phyloP scores from a whole-genome alignment of 2,888 invertebrate genomes.

The Cheilosia variabilis region DNA sequence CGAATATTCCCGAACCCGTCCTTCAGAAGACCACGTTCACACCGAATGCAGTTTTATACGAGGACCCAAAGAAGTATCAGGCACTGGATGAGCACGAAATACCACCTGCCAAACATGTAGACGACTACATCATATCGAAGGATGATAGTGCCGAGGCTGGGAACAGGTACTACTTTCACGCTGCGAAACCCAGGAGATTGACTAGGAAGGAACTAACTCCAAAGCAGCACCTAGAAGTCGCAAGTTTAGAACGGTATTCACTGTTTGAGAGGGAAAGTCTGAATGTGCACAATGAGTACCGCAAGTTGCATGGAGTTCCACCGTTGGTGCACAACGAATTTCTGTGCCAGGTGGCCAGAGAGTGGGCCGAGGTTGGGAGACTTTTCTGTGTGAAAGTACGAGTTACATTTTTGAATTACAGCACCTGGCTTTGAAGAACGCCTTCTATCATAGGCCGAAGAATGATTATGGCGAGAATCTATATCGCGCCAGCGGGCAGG shows the following conservation, averaged over 20 bases:
- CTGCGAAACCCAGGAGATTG: neutral
- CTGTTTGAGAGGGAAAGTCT: constrained; percentile 44
- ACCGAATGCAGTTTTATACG: constrained; percentile 16
- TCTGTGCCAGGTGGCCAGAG: constrained; percentile 48
- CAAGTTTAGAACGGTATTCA: constrained; percentile 29
- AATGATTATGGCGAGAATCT: constrained; percentile 93
- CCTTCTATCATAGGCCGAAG: constrained; percentile 89
- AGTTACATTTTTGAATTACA: constrained; percentile 12
- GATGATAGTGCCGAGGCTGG: constrained; percentile 28
- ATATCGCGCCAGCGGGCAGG: constrained; percentile 84
- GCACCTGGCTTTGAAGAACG: constrained; percentile 86
- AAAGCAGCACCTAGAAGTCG: constrained; percentile 27
- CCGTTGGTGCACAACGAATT: constrained; percentile 55
- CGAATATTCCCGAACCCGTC: constrained; percentile 18
- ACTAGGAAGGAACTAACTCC: constrained; percentile 3
- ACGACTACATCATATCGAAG: constrained; percentile 52
- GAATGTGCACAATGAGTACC: constrained; percentile 49
- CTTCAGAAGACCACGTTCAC: constrained; percentile 35
- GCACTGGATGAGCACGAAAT: constrained; percentile 40
- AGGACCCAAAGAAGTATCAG: constrained; percentile 56
- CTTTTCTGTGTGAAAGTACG: neutral
- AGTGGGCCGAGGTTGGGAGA: constrained; percentile 61
- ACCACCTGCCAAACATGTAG: constrained; percentile 22
- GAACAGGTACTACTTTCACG: constrained; percentile 54
- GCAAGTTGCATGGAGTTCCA: constrained; percentile 56